phyloP scores from a whole-genome alignment of 2,797 vertebrate genomes.

The Distichodus sexfasciatus region DNA sequence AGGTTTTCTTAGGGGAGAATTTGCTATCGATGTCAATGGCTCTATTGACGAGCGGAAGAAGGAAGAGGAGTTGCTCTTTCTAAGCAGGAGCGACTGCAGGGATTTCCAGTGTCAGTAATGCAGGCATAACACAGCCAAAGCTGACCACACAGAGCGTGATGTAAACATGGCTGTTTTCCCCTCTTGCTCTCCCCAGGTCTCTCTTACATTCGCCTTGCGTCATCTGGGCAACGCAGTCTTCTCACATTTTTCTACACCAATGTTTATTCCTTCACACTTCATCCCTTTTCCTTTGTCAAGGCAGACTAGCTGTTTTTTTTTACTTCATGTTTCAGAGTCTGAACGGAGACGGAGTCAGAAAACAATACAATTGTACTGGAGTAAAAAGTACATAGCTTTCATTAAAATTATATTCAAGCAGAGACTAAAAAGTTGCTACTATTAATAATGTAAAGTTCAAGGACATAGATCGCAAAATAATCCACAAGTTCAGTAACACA shows the following conservation, averaged over 20 bases:
- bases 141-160: background rate
- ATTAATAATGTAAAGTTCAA: too few relatives aligned
- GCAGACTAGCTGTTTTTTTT: background rate
- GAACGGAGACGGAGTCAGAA: background rate
- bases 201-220: conserved; percentile 70
- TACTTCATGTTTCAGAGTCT: background rate
- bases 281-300: background rate
- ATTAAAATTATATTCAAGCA: too few relatives aligned
- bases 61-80: background rate
- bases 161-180: background rate
- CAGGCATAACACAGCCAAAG: background rate
- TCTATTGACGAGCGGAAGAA: background rate
- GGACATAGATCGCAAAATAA: too few relatives aligned
- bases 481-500: too few relatives aligned
- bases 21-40: too few relatives aligned
- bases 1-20: too few relatives aligned
- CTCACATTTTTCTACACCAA: conserved; percentile 45
- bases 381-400: too few relatives aligned
- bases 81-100: background rate
- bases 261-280: conserved; percentile 26
- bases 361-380: too few relatives aligned
- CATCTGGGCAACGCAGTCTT: conserved; percentile 59
- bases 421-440: too few relatives aligned
- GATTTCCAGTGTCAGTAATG: background rate
- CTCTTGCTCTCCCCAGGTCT: conserved; percentile 5